These are phyloP conservation scores for Euglossa dilemma DNA, from an alignment of 1,140 invertebrate genomes.

Conservation along the genomic window DNA sequence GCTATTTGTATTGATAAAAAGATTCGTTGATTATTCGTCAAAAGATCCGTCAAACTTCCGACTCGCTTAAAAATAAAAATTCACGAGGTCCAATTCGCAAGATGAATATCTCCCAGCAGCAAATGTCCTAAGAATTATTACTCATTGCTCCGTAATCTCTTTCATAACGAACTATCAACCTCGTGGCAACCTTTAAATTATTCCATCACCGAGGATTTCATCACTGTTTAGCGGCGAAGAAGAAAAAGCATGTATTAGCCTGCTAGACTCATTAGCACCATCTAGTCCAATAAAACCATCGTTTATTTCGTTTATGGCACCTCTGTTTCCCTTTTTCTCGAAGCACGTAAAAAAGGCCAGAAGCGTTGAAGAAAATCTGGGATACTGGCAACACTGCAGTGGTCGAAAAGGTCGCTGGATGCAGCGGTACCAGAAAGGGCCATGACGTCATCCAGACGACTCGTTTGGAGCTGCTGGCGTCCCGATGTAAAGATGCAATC, in stretches of 20 bases:
- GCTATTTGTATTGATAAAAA: too few relatives aligned
- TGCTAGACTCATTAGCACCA: background rate
- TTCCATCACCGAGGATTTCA: background rate
- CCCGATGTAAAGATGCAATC: conserved; percentile 63
- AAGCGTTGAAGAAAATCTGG: conserved; percentile 31
- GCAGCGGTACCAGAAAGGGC: conserved; percentile 60
- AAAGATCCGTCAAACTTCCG: too few relatives aligned
- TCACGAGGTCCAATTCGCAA: too few relatives aligned
- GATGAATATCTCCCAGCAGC: too few relatives aligned
- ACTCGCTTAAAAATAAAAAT: too few relatives aligned
- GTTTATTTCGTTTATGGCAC: background rate
- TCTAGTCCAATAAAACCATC: background rate
- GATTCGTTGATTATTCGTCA: too few relatives aligned
- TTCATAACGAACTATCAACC: too few relatives aligned
- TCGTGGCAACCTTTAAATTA: background rate
- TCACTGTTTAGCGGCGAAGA: too few relatives aligned
- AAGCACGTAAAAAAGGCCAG: background rate
- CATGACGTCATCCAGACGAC: conserved; percentile 63
- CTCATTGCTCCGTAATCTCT: too few relatives aligned
- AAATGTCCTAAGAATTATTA: too few relatives aligned
- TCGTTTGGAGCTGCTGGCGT: conserved; percentile 33
- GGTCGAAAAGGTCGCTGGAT: conserved; percentile 31
- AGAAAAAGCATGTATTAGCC: background rate
- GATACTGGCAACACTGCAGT: conserved; percentile 41
- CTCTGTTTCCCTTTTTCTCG: background rate